Evolutionary conservation across 2,797 vertebrate species (phyloP).

Genomic region (Macropodus opercularis): DNA sequence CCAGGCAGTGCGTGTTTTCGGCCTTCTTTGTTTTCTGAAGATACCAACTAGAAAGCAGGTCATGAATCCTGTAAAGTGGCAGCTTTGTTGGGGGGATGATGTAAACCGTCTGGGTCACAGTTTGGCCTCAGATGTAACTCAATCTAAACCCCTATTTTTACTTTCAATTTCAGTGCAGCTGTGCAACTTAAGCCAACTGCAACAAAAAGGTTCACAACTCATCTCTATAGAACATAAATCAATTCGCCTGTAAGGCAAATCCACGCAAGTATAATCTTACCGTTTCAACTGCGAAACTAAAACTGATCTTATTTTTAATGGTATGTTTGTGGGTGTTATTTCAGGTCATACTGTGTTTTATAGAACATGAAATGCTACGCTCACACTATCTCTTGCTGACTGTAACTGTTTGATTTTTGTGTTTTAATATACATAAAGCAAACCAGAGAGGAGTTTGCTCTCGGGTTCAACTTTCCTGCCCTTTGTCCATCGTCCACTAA

Average conservation of each 20-base stretch:
- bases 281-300: neutral
- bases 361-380: too few relatives aligned
- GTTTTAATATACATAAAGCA: too few relatives aligned
- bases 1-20: slow-evolving; percentile 20
- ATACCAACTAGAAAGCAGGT: slow-evolving; percentile 39
- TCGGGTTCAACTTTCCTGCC: too few relatives aligned
- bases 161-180: slow-evolving; percentile 64
- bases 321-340: too few relatives aligned
- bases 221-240: neutral
- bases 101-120: slow-evolving; percentile 47
- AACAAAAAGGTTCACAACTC: slow-evolving; percentile 5
- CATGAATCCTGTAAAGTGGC: slow-evolving; percentile 62
- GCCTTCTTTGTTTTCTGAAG: slow-evolving; percentile 44
- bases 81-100: slow-evolving; percentile 51
- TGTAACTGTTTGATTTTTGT: too few relatives aligned
- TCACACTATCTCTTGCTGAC: too few relatives aligned
- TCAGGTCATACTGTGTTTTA: too few relatives aligned
- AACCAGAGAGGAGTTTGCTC: too few relatives aligned
- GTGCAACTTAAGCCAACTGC: slow-evolving; percentile 27
- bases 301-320: too few relatives aligned
- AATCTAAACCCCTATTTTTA: slow-evolving; percentile 58
- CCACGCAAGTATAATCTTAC: neutral
- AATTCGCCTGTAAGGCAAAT: neutral
- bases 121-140: slow-evolving; percentile 49
- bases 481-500: too few relatives aligned